A percentile compares a stretch with the other conserved stretches of the same genome.
Conservation (phyloP, 1,140 invertebrate genomes). For the Nasonia longicornis region DNA sequence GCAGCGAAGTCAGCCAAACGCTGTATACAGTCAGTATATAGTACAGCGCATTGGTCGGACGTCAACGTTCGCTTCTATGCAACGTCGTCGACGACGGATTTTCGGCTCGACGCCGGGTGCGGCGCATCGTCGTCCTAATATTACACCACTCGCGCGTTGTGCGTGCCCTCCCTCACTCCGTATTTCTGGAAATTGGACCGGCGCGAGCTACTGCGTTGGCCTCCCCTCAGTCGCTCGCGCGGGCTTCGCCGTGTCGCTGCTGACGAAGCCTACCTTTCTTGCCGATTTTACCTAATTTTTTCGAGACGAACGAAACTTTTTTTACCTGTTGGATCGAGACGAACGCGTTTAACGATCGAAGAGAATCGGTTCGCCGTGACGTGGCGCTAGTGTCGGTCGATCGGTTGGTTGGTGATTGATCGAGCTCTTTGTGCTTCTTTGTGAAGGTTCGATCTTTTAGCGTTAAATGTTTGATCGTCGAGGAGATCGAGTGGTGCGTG, state of each 20-base stretch:
- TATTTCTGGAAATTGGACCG: conserved; percentile 49
- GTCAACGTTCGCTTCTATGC: conserved; percentile 2
- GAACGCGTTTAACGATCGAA: neutral
- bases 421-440: neutral
- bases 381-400: neutral
- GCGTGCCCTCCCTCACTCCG: conserved; percentile 2
- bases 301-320: neutral
- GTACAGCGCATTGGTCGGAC: neutral
- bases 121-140: conserved; percentile 54
- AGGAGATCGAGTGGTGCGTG: neutral
- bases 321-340: neutral
- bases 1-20: too few relatives aligned
- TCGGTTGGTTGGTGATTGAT: neutral
- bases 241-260: conserved; percentile 33
- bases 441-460: neutral
- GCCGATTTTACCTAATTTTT: neutral
- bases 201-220: neutral
- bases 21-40: neutral
- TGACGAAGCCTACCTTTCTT: neutral
- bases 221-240: conserved; percentile 38
- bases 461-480: too few relatives aligned
- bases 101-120: conserved; percentile 46
- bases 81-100: conserved; percentile 11
- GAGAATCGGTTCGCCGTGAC: neutral
- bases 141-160: conserved; percentile 43